These are phyloP conservation scores for Blomia tropicalis DNA, from an alignment of 2,888 invertebrate species.

Conservation along the genomic window DNA sequence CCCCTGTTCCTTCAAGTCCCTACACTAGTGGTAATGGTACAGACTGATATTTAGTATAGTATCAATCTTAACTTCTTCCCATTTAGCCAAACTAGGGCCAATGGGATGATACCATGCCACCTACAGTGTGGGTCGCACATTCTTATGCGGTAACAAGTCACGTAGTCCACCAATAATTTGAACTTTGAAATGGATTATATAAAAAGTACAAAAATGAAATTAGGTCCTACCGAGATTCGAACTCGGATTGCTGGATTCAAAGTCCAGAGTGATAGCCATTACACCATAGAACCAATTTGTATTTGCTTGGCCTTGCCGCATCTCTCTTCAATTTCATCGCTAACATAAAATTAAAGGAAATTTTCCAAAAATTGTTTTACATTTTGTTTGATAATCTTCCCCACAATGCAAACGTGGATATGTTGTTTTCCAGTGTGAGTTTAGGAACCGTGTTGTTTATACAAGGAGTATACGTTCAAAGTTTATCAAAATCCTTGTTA, in stretches of 20 bases:
- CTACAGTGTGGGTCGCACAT: too few species aligned
- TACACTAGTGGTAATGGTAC: too few species aligned
- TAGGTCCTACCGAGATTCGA: conserved; percentile 11
- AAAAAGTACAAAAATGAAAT: neutral
- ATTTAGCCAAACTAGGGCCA: too few species aligned
- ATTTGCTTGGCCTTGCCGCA: neutral
- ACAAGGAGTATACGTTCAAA: too few species aligned
- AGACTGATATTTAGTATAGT: too few species aligned
- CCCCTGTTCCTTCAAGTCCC: too few species aligned
- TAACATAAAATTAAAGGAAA: neutral
- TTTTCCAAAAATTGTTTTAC: neutral
- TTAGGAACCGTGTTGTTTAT: neutral
- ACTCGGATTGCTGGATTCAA: conserved; percentile 11
- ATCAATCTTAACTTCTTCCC: too few species aligned
- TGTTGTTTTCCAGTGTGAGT: neutral
- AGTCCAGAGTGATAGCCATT: conserved; percentile 8
- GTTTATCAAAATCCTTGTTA: too few species aligned
- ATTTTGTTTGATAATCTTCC: neutral
- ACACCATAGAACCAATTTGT: conserved; percentile 1
- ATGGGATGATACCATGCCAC: too few species aligned
- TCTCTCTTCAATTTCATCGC: neutral
- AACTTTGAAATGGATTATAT: too few species aligned
- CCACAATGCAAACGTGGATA: neutral
- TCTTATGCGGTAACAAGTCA: too few species aligned
- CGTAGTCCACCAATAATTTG: too few species aligned